These are phyloP conservation scores for Coracias cyanogaster DNA, from an alignment of 2,797 vertebrate species.

Conservation along the genomic window DNA sequence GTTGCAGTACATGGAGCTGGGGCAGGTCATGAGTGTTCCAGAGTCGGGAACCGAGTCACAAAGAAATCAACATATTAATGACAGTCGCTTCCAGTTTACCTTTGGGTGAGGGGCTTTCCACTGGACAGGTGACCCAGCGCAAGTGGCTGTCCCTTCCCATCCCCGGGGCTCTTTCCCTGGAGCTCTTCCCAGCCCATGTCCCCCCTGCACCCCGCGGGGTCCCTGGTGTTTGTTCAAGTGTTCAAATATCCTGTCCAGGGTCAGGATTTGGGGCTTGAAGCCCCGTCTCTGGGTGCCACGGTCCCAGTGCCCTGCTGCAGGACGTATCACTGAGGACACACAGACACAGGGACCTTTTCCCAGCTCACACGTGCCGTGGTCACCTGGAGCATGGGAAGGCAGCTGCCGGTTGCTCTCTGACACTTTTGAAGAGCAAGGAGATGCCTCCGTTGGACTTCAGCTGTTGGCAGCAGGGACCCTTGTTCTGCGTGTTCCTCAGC, in stretches of 20 bases:
- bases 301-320: no score
- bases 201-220: fast-evolving
- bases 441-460: background rate
- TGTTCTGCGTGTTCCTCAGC: no score
- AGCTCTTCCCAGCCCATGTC: background rate
- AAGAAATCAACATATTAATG: background rate
- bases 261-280: no score
- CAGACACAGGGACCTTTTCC: no score
- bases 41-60: background rate
- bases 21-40: background rate
- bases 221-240: background rate
- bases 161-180: no score
- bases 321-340: no score
- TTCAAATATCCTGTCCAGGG: no score
- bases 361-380: no score
- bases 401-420: background rate
- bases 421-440: background rate
- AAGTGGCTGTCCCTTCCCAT: no score
- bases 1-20: background rate
- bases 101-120: background rate
- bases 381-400: background rate
- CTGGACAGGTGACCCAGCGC: background rate
- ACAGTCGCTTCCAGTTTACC: background rate
- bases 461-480: background rate
- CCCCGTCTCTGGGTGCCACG: no score